A percentile compares a stretch with the other conserved stretches of the same genome.
phyloP scores from a whole-genome alignment of 2,888 invertebrate genomes.

The Hipparchia sbordonii region DNA sequence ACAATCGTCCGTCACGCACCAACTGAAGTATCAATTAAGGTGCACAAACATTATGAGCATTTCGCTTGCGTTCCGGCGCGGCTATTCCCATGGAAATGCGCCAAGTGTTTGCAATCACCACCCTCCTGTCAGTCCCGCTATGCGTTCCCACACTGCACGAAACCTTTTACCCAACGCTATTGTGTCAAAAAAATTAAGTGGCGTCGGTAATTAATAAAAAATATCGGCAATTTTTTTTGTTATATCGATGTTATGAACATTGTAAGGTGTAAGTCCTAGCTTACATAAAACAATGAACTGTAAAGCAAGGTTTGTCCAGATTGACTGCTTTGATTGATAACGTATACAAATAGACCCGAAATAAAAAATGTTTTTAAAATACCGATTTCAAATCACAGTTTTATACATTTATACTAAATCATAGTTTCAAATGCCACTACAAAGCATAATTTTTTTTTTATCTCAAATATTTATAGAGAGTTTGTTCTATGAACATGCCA shows the following conservation, averaged over 20 bases:
- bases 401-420: too few relatives aligned
- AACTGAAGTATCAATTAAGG: slow-evolving; percentile 61
- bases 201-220: slow-evolving; percentile 29
- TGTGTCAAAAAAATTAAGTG: slow-evolving; percentile 29
- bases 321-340: too few relatives aligned
- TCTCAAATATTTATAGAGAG: too few relatives aligned
- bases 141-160: slow-evolving; percentile 57
- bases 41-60: slow-evolving; percentile 53
- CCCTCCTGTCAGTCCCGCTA: slow-evolving; percentile 40
- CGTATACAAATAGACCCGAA: too few relatives aligned
- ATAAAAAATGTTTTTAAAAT: too few relatives aligned
- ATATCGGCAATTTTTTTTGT: not conserved
- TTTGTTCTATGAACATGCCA: too few relatives aligned
- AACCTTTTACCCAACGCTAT: slow-evolving; percentile 28
- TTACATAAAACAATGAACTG: too few relatives aligned
- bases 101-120: slow-evolving; percentile 59
- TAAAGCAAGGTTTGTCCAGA: too few relatives aligned
- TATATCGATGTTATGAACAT: not conserved
- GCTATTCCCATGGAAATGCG: slow-evolving; percentile 65
- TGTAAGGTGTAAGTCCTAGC: too few relatives aligned
- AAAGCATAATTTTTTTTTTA: too few relatives aligned
- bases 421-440: too few relatives aligned
- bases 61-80: slow-evolving; percentile 20
- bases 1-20: slow-evolving; percentile 61
- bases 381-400: too few relatives aligned